Base-by-base conservation (phyloP, 1,140 invertebrate species). In the Mycetomoellerius zeteki region DNA sequence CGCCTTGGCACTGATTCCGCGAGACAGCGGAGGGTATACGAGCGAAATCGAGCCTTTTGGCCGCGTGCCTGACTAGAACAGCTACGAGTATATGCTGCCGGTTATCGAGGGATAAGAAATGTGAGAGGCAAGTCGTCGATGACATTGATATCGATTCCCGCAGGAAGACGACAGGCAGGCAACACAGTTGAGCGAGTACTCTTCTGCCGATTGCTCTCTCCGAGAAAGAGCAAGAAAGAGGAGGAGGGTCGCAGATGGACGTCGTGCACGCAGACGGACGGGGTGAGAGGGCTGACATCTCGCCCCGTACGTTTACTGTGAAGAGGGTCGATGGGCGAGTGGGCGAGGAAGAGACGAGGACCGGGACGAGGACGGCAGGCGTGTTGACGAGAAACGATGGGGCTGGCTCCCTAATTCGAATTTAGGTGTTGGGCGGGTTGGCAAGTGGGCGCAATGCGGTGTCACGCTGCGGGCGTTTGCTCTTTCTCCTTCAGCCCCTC, bases 361-460 rank as follows among this genome's bases (percentile, higher is more conserved):
- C 24, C 58, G 58, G 64, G 65, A 84, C 12, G 81, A 62, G 82
- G n/a, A 77, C 52, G 62, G 84, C 82, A 84, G 90, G 88, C 80
- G 90, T 84, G 87, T 92, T 92, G 93, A 91, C 90, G 89, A 94
- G 92, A 88, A 91, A 91, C 86, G 89, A 88, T 86, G 91, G 86
- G 90, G 86, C 82, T 84, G 90, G 90, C 90, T 91, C 90, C 89
- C 93, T 94, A 94, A 94, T 94, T 94, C 94, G 93, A 92, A 93
- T 94, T 94, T 94, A 94, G 94, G 93, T 94, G 93, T 94, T 91
- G 93, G 91, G 88, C 87, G 93, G 93, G 91, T 93, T 93, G 91
- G 92, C 93, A 94, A 94, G 93, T 94, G 94, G 93, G 93, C 93
- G 94, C 94, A 94, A 93, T 94, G 94, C 94, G 93, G 94, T 94